Evolutionary conservation across 2,888 invertebrate species (phyloP).

Genomic region (Lasioglossum figueresi): DNA sequence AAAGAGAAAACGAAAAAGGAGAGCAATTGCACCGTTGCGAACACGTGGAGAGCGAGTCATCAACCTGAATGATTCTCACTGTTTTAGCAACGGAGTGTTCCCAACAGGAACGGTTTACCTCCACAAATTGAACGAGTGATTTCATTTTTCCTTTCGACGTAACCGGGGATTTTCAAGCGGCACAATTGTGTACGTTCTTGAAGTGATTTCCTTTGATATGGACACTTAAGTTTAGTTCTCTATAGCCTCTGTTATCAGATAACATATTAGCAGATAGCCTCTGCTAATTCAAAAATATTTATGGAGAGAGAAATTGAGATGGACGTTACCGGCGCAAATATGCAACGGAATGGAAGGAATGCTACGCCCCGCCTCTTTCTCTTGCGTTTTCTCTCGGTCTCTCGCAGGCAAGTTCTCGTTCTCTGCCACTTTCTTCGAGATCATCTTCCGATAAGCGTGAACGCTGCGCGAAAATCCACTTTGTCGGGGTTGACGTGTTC

Average conservation of each 20-base stretch:
- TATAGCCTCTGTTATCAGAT: not conserved
- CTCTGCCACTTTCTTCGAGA: conserved; percentile 11
- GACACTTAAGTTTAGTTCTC: not conserved
- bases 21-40: conserved; percentile 37
- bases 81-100: not conserved
- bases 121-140: not conserved
- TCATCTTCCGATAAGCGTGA: conserved; percentile 30
- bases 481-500: conserved; percentile 10
- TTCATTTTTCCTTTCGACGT: not conserved
- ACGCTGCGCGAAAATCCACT: conserved; percentile 31
- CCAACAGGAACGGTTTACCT: not conserved
- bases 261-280: no score
- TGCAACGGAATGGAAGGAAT: not conserved
- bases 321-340: not conserved
- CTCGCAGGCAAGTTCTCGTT: not conserved
- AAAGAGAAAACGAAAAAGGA: conserved; percentile 10
- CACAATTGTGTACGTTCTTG: not conserved
- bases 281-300: no score
- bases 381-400: not conserved
- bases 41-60: not conserved
- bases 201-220: not conserved
- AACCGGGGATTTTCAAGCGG: not conserved
- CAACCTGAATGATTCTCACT: not conserved
- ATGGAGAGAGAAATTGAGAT: not conserved
- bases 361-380: not conserved